These are phyloP conservation scores for Orthosia gracilis DNA, from an alignment of 2,888 invertebrate species.

Conservation along the genomic window DNA sequence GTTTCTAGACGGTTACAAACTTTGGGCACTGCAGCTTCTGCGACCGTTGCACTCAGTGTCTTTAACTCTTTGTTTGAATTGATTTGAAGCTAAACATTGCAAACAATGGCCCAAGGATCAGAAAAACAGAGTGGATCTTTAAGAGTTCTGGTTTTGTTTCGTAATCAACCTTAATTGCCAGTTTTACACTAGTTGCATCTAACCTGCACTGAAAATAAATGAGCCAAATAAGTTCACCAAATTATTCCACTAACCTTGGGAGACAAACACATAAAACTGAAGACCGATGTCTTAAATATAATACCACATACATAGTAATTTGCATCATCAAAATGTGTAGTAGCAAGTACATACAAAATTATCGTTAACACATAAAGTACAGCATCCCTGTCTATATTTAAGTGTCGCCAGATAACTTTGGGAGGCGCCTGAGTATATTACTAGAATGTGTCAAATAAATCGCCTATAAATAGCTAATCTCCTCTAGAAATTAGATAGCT, in stretches of 20 bases:
- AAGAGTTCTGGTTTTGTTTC: too few species aligned
- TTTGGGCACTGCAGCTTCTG: too few species aligned
- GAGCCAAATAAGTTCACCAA: neutral
- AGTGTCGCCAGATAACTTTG: constrained; percentile 51
- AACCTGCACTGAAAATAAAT: neutral
- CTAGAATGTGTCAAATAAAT: constrained; percentile 52
- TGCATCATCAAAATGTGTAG: constrained; percentile 28
- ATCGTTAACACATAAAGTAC: constrained; percentile 34
- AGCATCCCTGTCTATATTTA: constrained; percentile 21
- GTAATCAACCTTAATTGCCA: too few species aligned
- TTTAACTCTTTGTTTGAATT: too few species aligned
- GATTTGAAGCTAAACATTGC: too few species aligned
- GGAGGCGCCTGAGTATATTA: constrained; percentile 56
- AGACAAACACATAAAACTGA: constrained; percentile 15
- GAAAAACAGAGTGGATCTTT: too few species aligned
- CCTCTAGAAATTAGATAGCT: constrained; percentile 61
- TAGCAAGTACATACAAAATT: constrained; percentile 19
- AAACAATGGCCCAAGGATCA: too few species aligned
- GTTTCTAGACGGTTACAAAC: too few species aligned
- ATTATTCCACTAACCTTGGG: neutral
- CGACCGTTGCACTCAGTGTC: too few species aligned
- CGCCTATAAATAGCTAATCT: constrained; percentile 50
- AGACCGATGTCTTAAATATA: constrained; percentile 10
- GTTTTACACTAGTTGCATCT: neutral
- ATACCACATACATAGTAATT: constrained; percentile 25